Base-by-base conservation (phyloP, 2,113 vertebrate species). In the Stictonetta naevosa region DNA sequence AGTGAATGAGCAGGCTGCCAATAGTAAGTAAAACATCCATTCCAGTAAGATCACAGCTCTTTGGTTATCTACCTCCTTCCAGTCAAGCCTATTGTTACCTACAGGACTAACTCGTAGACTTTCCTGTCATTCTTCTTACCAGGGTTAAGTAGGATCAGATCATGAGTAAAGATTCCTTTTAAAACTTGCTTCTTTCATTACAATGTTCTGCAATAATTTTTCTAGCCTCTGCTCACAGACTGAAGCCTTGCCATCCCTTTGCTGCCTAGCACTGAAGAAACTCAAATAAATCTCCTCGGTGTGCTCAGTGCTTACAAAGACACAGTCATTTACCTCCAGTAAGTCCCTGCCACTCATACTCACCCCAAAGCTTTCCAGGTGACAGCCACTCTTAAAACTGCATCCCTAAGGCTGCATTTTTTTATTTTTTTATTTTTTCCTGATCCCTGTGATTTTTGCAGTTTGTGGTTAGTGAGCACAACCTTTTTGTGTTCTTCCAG, bases 141-240 rank as follows among this genome's bases (percentile, higher is more conserved):
- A 23, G 83, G 86, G 77, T 91, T 95, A 96, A 89, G 62, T 85
- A 69, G 83, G 91, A 94, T 91, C 88, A 78, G 64, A 86, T 68
- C 25, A 42, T 52, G 86, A 88, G 86, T 92, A 86, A 88, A 88
- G 73, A 72, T 72, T 86, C 36, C n/a, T 84, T 96, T 92, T 36
- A 79, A 83, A 91, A 69, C 50, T 91, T 83, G 11, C 34, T 75
- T 88, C 62, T 95, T 95, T 92, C 63, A 33, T 66, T 89, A 50
- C 58, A 95, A 23, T 23, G 33, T 21, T 79, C 53, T 76, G 34
- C 86, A 94, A 78, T 92, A 84, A 20, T 84, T 95, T 84, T 86
- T 89, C 74, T 60, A 85, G 33, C 34, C 31, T 85, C 84, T 87
- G 33, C 72, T 79, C 77, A 60, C 42, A 91, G 38, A 31, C 44